Evolutionary conservation across 37 sponge, comb jelly and placozoan species (phyloP).

Genomic region (Chondrilla cf. caribensis): DNA sequence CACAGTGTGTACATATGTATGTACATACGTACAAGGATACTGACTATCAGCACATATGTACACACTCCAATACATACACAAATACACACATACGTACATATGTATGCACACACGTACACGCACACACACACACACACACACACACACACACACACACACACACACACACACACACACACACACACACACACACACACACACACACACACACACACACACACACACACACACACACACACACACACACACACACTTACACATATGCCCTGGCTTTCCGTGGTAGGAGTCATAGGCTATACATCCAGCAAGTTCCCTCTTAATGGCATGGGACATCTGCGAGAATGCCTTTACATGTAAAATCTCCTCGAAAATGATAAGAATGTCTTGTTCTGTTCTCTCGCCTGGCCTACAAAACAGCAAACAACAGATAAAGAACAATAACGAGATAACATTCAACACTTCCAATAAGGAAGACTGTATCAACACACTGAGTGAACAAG

Average conservation of each 20-base stretch:
- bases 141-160: constrained; percentile 1
- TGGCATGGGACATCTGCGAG: constrained; percentile 75
- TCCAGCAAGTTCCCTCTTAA: constrained; percentile 48
- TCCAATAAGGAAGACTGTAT: too few species aligned
- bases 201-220: constrained; percentile 5
- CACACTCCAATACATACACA: too few species aligned
- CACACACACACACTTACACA: constrained; percentile 35
- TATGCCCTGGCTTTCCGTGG: constrained; percentile 41
- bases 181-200: background rate
- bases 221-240: background rate
- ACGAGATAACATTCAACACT: too few species aligned
- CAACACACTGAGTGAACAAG: background rate
- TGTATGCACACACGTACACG: too few species aligned
- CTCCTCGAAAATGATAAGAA: constrained; percentile 78
- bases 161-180: background rate
- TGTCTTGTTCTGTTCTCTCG: constrained; percentile 71
- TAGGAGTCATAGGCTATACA: constrained; percentile 33
- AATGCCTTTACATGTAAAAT: constrained; percentile 73
- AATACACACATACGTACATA: too few species aligned
- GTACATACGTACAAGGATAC: too few species aligned
- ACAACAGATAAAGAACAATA: background rate
- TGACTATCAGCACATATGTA: too few species aligned
- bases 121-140: background rate
- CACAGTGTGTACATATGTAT: too few species aligned
- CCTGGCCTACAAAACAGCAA: constrained; percentile 46